Conservation (phyloP, 2,797 vertebrate species). For the Coregonus ussuriensis region DNA sequence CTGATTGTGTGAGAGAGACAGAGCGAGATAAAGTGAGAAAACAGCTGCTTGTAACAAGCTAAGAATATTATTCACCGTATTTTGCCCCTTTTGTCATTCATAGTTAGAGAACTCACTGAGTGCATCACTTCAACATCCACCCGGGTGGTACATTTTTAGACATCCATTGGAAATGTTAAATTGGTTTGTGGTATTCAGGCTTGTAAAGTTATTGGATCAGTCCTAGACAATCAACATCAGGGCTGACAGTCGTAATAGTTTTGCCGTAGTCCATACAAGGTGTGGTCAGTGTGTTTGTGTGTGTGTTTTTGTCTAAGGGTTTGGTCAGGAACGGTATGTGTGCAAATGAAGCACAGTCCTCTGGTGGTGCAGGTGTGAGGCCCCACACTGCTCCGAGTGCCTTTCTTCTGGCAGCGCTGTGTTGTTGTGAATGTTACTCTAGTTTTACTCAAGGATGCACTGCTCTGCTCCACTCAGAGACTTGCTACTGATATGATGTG, state of each 20-base stretch:
- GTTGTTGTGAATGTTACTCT: constrained; percentile 31
- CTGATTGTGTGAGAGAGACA: not conserved
- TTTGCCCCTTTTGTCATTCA: not conserved
- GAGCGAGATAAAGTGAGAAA: not conserved
- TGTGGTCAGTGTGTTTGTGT: constrained; percentile 21
- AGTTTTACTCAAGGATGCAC: constrained; percentile 30
- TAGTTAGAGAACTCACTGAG: not conserved
- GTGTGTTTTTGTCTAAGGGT: not conserved
- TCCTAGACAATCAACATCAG: not conserved
- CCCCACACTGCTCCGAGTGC: constrained; percentile 25
- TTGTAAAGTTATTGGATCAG: constrained; percentile 1
- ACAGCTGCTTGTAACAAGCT: constrained; percentile 5
- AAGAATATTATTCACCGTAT: not conserved
- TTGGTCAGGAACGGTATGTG: constrained; percentile 5
- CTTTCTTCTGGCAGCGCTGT: constrained; percentile 16
- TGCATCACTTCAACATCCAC: not conserved
- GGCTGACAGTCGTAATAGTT: not conserved
- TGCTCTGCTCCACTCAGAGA: constrained; percentile 3
- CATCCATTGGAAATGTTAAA: not conserved
- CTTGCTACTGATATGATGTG: constrained; percentile 1
- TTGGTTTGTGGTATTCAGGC: not conserved
- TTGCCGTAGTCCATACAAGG: not conserved
- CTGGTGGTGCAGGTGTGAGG: not conserved
- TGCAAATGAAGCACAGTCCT: constrained; percentile 11
- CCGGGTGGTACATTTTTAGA: not conserved